These are phyloP conservation scores for Campaea margaritaria DNA, from an alignment of 2,888 invertebrate species.

Conservation along the genomic window DNA sequence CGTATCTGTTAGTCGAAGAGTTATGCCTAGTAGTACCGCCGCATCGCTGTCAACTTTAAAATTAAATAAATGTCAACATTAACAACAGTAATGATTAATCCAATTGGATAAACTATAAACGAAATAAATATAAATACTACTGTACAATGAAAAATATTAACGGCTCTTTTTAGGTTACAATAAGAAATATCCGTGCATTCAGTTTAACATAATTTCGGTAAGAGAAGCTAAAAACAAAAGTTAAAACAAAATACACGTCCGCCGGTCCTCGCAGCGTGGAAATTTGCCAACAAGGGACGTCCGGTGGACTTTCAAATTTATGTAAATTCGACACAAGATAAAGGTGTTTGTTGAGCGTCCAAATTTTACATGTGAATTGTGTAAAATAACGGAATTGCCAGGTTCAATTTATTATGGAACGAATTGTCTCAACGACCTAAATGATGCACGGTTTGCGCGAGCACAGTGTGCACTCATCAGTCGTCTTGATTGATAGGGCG, in stretches of 20 bases:
- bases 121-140: too few species aligned
- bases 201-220: conserved; percentile 41
- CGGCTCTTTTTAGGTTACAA: conserved; percentile 29
- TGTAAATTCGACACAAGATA: conserved; percentile 72
- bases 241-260: conserved; percentile 56
- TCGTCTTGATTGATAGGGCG: conserved; percentile 77
- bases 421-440: conserved; percentile 61
- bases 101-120: too few species aligned
- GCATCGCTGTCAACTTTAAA: too few species aligned
- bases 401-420: conserved; percentile 57
- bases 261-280: conserved; percentile 60
- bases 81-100: too few species aligned
- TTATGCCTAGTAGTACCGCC: too few species aligned
- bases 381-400: conserved; percentile 57
- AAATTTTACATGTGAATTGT: conserved; percentile 58
- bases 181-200: conserved; percentile 36
- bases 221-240: conserved; percentile 45
- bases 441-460: conserved; percentile 63
- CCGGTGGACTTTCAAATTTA: conserved; percentile 72
- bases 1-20: too few species aligned
- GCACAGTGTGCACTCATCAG: conserved; percentile 69
- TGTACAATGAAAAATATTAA: too few species aligned
- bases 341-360: conserved; percentile 66
- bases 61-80: too few species aligned
- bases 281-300: conserved; percentile 69